These are phyloP conservation scores for Mellilla xanthometata DNA, from an alignment of 2,888 invertebrate species.

Conservation along the genomic window DNA sequence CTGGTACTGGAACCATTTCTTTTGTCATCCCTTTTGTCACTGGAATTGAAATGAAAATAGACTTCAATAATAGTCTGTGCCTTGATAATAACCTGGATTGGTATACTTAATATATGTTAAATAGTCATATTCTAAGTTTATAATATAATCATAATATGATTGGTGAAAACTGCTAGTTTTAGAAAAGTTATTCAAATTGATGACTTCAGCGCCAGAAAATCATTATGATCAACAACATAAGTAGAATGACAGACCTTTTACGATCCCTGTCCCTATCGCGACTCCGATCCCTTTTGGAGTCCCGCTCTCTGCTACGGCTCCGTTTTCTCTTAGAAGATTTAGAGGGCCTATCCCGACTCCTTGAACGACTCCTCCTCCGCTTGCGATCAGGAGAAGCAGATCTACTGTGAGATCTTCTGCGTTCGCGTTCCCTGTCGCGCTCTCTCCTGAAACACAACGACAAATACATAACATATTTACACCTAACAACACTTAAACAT, in stretches of 20 bases:
- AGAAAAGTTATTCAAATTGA: too few species aligned
- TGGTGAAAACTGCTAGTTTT: too few species aligned
- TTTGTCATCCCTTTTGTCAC: conserved; percentile 85
- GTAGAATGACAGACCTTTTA: conserved; percentile 59
- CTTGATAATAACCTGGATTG: too few species aligned
- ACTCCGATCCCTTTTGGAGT: conserved; percentile 80
- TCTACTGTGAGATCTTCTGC: conserved; percentile 83
- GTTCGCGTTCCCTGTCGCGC: conserved; percentile 67
- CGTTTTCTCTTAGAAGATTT: conserved; percentile 85
- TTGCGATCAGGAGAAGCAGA: conserved; percentile 83
- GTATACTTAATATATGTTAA: too few species aligned
- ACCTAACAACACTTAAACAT: too few species aligned
- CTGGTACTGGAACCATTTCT: conserved; percentile 79
- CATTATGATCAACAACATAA: too few species aligned
- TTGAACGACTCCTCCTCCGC: conserved; percentile 80
- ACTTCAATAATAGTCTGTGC: too few species aligned
- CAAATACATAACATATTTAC: too few species aligned
- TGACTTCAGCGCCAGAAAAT: too few species aligned
- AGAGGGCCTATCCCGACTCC: conserved; percentile 82
- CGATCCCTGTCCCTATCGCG: conserved; percentile 57
- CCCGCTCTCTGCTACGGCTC: conserved; percentile 86
- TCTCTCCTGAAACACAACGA: conserved; percentile 53
- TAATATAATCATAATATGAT: too few species aligned
- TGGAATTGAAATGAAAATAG: too few species aligned
- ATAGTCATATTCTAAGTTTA: too few species aligned